Conservation (phyloP, 2,113 vertebrate genomes). For the Circaetus gallicus region DNA sequence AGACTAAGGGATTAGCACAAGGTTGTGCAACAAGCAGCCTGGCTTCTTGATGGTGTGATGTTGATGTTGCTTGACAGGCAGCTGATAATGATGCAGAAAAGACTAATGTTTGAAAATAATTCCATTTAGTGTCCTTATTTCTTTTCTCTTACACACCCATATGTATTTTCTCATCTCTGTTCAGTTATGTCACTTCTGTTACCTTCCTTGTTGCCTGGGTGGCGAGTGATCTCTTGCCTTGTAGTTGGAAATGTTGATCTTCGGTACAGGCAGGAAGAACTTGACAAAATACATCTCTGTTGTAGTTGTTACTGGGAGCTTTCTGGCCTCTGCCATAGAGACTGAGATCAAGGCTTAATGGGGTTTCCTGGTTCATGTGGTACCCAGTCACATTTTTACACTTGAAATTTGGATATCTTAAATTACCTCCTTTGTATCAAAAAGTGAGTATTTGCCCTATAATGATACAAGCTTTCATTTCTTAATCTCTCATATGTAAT, state of each 20-base stretch:
- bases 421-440: background rate
- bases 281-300: background rate
- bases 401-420: background rate
- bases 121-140: background rate
- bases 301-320: background rate
- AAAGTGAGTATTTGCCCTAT: background rate
- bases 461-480: background rate
- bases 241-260: background rate
- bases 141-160: background rate
- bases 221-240: background rate
- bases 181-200: background rate
- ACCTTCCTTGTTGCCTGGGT: background rate
- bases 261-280: background rate
- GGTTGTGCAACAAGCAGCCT: background rate
- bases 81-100: background rate
- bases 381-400: background rate
- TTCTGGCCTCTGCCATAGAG: background rate
- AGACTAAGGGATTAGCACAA: background rate
- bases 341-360: rapidly evolving
- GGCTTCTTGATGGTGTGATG: background rate
- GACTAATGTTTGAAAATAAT: background rate
- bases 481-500: background rate
- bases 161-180: background rate
- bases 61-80: background rate
- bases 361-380: background rate